Conservation (phyloP, 2,888 invertebrate species). For the Lordiphosa andalusiaca region DNA sequence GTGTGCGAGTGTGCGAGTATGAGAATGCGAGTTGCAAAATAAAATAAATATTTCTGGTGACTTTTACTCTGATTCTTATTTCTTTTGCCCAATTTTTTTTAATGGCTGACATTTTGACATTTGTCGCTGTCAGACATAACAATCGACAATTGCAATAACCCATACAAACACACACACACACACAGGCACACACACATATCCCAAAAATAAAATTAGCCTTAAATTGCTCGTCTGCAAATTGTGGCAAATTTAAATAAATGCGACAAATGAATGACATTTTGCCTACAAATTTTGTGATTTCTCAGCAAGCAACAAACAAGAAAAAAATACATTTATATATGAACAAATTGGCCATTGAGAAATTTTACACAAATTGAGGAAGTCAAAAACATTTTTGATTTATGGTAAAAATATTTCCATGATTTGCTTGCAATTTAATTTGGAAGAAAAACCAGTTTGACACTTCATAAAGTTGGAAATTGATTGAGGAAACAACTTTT, state of each 20-base stretch:
- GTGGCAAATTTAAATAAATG: slow-evolving; percentile 57
- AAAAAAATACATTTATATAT: neutral
- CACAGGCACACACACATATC: slow-evolving; percentile 1
- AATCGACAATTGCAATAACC: slow-evolving; percentile 56
- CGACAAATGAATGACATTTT: slow-evolving; percentile 37
- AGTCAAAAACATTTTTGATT: neutral
- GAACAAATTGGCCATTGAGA: neutral
- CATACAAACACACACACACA: slow-evolving; percentile 12
- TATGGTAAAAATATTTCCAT: no score
- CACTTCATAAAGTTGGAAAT: no score
- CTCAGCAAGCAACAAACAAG: slow-evolving; percentile 12
- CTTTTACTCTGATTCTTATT: slow-evolving; percentile 14
- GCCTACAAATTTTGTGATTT: slow-evolving; percentile 34
- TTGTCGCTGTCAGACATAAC: slow-evolving; percentile 67
- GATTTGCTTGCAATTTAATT: no score
- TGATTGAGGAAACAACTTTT: no score
- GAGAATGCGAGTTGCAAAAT: slow-evolving; percentile 29
- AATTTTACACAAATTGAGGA: neutral
- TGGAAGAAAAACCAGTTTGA: no score
- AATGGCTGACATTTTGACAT: slow-evolving; percentile 63
- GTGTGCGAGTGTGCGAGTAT: neutral
- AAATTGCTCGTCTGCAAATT: slow-evolving; percentile 42
- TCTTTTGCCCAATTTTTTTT: slow-evolving; percentile 24
- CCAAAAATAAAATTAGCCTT: slow-evolving; percentile 53
- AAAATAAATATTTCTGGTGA: slow-evolving; percentile 13